Conservation (phyloP, 2,113 vertebrate species). For the Orycteropus afer region DNA sequence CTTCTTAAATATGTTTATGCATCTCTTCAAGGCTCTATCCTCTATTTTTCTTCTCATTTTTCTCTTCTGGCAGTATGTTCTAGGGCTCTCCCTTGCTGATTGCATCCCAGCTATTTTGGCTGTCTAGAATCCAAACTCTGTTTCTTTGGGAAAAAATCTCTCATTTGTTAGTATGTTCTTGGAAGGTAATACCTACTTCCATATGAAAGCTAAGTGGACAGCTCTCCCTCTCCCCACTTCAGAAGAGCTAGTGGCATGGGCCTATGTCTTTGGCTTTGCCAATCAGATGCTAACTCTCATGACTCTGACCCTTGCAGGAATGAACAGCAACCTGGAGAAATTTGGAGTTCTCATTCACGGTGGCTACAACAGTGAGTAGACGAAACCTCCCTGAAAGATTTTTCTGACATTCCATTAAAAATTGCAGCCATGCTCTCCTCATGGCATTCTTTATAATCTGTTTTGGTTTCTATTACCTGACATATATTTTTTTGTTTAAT, state of each 20-base stretch:
- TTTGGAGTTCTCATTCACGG: not conserved
- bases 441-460: not conserved
- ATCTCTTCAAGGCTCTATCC: not conserved
- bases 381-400: not conserved
- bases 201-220: not conserved
- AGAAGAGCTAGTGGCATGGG: not conserved
- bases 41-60: not conserved
- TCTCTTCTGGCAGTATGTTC: not conserved
- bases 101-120: not conserved
- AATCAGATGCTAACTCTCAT: not conserved
- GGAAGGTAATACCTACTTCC: not conserved
- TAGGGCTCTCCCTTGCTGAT: not conserved
- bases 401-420: not conserved
- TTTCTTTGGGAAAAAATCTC: not conserved
- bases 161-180: not conserved
- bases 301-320: not conserved
- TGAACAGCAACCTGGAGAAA: not conserved
- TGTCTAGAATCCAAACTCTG: not conserved
- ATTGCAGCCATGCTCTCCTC: not conserved
- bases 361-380: not conserved
- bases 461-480: not conserved
- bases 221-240: not conserved
- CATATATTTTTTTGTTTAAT: not conserved
- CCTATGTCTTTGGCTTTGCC: not conserved
- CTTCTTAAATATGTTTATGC: not conserved